Percentiles rank a stretch among this genome's conserved stretches.
These are phyloP conservation scores for Ecliptopera silaceata DNA, from an alignment of 2,888 invertebrate genomes.

Conservation along the genomic window DNA sequence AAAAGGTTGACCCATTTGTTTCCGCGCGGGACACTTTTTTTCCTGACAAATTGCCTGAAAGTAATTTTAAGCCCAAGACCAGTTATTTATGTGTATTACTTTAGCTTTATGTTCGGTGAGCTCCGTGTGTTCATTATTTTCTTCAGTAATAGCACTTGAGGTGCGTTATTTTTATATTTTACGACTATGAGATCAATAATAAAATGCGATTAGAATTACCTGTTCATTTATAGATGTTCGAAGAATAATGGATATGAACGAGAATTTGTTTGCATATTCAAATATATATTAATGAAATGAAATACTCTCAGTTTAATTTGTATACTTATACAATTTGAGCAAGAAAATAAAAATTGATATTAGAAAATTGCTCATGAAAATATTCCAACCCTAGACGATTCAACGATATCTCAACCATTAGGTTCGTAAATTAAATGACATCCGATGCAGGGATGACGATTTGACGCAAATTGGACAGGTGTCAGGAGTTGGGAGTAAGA, in stretches of 20 bases:
- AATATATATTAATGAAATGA: too few species aligned
- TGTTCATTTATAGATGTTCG: too few species aligned
- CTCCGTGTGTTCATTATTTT: conserved; percentile 40
- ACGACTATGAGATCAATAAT: conserved; percentile 29
- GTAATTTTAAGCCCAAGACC: conserved; percentile 75
- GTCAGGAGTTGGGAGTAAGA: conserved; percentile 43
- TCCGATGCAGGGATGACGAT: conserved; percentile 52
- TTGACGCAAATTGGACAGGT: conserved; percentile 75
- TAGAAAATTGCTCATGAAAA: conserved; percentile 15
- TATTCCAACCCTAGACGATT: conserved; percentile 10
- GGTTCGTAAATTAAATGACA: conserved; percentile 47
- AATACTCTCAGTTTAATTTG: not conserved
- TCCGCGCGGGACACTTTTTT: conserved; percentile 65
- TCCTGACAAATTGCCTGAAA: conserved; percentile 77
- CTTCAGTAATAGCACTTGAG: conserved; percentile 37
- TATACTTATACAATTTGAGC: too few species aligned
- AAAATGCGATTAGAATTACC: too few species aligned
- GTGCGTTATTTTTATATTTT: conserved; percentile 31
- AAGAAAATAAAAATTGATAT: conserved; percentile 5
- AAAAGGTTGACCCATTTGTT: conserved; percentile 76
- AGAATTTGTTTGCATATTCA: too few species aligned
- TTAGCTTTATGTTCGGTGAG: conserved; percentile 54
- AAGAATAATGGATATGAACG: too few species aligned
- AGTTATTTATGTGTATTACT: conserved; percentile 74
- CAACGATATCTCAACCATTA: conserved; percentile 40